Conservation (phyloP, 2,797 vertebrate genomes). For the Sparidentex hasta region DNA sequence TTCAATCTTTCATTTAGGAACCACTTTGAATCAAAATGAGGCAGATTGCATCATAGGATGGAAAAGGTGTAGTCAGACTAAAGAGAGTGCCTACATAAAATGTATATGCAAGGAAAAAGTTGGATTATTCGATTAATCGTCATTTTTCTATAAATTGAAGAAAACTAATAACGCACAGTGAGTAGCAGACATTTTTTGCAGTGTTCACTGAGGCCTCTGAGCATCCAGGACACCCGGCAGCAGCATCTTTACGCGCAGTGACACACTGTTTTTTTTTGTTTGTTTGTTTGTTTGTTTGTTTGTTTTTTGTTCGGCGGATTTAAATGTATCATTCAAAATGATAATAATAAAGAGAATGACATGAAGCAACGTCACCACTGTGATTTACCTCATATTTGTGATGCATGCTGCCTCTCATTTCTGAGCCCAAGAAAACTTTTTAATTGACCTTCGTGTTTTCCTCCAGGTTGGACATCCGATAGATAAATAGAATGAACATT, state of each 20-base stretch:
- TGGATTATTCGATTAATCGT: background rate
- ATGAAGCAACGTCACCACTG: background rate
- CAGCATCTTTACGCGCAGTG: slow-evolving; percentile 28
- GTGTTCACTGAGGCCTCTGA: slow-evolving; percentile 1
- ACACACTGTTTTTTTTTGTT: background rate
- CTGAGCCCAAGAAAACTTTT: slow-evolving; percentile 32
- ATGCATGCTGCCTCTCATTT: slow-evolving; percentile 7
- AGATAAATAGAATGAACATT: slow-evolving; percentile 69
- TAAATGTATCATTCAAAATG: background rate
- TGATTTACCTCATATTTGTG: background rate
- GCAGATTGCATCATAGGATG: background rate
- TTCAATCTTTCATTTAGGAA: background rate
- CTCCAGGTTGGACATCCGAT: slow-evolving; percentile 48
- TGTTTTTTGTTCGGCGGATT: background rate
- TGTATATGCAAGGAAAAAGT: background rate
- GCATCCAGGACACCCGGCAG: slow-evolving; percentile 1
- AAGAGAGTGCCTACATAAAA: background rate
- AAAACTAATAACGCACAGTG: background rate
- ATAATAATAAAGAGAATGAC: background rate
- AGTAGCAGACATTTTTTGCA: slow-evolving; percentile 21
- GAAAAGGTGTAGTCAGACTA: background rate
- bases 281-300: background rate
- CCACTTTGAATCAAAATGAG: background rate
- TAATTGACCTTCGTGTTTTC: slow-evolving; percentile 49
- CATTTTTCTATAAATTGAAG: background rate